Percentiles rank a stretch among this genome's conserved stretches.
phyloP scores from a whole-genome alignment of 2,888 invertebrate genomes.

The Ophraella communa region DNA sequence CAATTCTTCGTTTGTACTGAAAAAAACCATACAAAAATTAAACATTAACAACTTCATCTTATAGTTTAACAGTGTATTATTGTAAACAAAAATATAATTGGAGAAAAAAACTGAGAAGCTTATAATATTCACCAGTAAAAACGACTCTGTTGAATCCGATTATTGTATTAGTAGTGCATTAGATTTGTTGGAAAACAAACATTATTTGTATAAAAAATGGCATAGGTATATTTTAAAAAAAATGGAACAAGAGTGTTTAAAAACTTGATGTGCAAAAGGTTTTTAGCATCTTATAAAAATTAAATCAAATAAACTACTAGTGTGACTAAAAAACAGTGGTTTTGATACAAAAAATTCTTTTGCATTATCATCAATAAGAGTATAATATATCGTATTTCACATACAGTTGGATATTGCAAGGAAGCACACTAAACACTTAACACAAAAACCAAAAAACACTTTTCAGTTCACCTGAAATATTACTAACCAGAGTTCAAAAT shows the following conservation, averaged over 20 bases:
- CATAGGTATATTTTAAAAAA: not conserved
- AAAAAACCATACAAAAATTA: too few relatives aligned
- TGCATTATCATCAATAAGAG: not conserved
- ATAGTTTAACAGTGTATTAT: too few relatives aligned
- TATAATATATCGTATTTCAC: not conserved
- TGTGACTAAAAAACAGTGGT: too few relatives aligned
- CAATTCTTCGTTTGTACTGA: constrained; percentile 87
- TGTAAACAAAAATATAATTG: too few relatives aligned
- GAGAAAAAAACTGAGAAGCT: not conserved
- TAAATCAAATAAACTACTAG: too few relatives aligned
- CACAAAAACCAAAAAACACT: not conserved
- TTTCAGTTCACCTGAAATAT: not conserved
- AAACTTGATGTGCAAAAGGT: not conserved
- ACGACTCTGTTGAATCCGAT: too few relatives aligned
- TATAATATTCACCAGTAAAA: not conserved
- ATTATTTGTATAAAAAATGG: too few relatives aligned
- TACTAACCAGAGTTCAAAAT: not conserved
- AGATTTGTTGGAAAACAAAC: too few relatives aligned
- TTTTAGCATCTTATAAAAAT: not conserved
- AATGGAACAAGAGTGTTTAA: not conserved
- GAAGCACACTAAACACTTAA: not conserved
- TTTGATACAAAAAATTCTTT: not conserved
- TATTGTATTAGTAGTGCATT: too few relatives aligned
- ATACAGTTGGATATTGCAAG: not conserved
- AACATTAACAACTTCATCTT: too few relatives aligned